phyloP scores from a whole-genome alignment of 1,140 invertebrate species.

The Rhopalosiphum padi region DNA sequence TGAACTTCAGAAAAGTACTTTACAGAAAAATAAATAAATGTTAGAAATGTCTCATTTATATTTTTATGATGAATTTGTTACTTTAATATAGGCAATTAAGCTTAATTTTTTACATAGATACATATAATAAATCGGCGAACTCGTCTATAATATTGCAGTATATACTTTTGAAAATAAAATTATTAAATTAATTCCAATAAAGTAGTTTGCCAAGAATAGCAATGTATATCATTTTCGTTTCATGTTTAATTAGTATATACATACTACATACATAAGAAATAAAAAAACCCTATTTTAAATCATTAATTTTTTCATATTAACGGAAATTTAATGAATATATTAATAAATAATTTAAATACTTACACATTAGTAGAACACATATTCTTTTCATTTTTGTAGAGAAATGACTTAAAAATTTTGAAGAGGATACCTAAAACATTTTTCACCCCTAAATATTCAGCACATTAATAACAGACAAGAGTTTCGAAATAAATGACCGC shows the following conservation, averaged over 20 bases:
- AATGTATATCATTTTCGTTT: neutral
- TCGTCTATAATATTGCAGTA: neutral
- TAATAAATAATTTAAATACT: constrained; percentile 17
- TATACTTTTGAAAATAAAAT: neutral
- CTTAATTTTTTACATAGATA: neutral
- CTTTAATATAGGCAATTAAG: neutral
- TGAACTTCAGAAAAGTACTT: no score
- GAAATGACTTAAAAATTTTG: neutral
- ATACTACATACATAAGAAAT: neutral
- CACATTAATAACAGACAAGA: constrained; percentile 29
- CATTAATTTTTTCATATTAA: neutral
- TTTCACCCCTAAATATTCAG: neutral
- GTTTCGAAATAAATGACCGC: constrained; percentile 42
- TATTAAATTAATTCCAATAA: no score
- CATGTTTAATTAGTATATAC: neutral
- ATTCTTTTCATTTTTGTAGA: constrained; percentile 19
- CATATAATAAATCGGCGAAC: neutral
- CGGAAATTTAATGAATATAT: neutral
- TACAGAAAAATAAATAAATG: no score
- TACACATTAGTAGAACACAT: constrained; percentile 44
- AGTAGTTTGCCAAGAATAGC: neutral
- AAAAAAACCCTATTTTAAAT: neutral
- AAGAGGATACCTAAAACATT: neutral
- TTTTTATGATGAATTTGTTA: no score
- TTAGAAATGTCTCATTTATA: no score